Conservation (phyloP, 2,113 vertebrate genomes). For the Coracopsis vasa region DNA sequence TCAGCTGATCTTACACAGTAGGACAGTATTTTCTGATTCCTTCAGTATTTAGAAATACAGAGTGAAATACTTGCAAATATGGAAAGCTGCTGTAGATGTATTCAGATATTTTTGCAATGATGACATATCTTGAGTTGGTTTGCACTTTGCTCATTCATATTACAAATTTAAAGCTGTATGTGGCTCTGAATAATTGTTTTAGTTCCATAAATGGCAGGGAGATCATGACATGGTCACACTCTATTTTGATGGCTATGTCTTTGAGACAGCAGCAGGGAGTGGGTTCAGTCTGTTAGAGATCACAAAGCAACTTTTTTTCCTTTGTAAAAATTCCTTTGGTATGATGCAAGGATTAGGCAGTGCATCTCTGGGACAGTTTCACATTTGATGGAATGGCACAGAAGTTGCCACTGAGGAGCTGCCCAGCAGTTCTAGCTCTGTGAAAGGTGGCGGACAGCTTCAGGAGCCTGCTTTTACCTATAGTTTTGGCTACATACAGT, state of each 20-base stretch:
- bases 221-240: not conserved
- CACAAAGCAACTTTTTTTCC: not conserved
- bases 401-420: not conserved
- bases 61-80: not conserved
- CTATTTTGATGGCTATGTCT: not conserved
- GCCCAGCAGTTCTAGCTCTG: not conserved
- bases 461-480: not conserved
- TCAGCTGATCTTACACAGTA: not conserved
- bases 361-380: not conserved
- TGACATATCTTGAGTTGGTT: not conserved
- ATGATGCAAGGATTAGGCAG: not conserved
- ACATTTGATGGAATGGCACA: not conserved
- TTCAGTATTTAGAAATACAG: not conserved
- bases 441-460: not conserved
- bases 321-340: not conserved
- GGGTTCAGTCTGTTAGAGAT: not conserved
- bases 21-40: not conserved
- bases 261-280: not conserved
- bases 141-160: not conserved
- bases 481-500: not conserved
- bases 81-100: not conserved
- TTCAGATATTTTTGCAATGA: not conserved
- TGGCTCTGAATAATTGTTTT: not conserved
- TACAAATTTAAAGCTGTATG: not conserved
- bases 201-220: not conserved